Percentiles rank a stretch among this genome's conserved stretches.
Conservation (phyloP, 2,888 invertebrate genomes). For the Chymomyza fuscimana region DNA sequence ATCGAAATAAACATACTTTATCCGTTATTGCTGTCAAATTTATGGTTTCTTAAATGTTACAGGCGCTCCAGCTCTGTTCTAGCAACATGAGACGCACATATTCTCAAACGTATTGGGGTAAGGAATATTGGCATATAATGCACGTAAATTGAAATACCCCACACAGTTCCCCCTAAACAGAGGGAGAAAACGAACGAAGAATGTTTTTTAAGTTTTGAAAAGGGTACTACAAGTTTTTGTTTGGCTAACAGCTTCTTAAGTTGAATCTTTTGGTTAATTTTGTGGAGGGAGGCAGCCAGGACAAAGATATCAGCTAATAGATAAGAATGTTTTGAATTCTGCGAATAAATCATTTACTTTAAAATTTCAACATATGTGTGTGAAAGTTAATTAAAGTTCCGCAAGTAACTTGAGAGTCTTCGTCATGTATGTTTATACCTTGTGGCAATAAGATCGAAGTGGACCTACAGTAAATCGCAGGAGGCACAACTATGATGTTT, state of each 20-base stretch:
- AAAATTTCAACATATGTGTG: slow-evolving; percentile 27
- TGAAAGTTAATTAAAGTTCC: background rate
- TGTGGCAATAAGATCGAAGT: too few relatives aligned
- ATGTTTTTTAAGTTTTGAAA: slow-evolving; percentile 45
- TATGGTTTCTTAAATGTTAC: slow-evolving; percentile 70
- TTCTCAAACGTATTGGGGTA: slow-evolving; percentile 3
- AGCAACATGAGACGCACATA: slow-evolving; percentile 57
- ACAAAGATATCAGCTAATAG: slow-evolving; percentile 27
- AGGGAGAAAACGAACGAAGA: background rate
- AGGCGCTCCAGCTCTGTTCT: background rate
- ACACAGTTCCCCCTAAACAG: background rate
- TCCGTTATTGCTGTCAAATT: slow-evolving; percentile 69
- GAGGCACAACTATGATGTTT: too few relatives aligned
- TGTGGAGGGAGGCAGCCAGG: slow-evolving; percentile 2
- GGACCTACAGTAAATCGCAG: too few relatives aligned
- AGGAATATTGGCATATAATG: slow-evolving; percentile 36
- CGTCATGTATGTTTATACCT: too few relatives aligned
- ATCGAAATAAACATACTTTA: slow-evolving; percentile 74
- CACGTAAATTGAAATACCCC: slow-evolving; percentile 45
- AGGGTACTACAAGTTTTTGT: slow-evolving; percentile 40
- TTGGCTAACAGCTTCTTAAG: slow-evolving; percentile 17
- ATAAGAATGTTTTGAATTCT: slow-evolving; percentile 22
- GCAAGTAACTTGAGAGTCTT: too few relatives aligned
- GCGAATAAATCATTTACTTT: background rate
- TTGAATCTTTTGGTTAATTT: slow-evolving; percentile 29